A percentile compares a stretch with the other conserved stretches of the same genome.
These are phyloP conservation scores for Plecotus auritus DNA, from an alignment of 2,113 vertebrate genomes.

Conservation along the genomic window DNA sequence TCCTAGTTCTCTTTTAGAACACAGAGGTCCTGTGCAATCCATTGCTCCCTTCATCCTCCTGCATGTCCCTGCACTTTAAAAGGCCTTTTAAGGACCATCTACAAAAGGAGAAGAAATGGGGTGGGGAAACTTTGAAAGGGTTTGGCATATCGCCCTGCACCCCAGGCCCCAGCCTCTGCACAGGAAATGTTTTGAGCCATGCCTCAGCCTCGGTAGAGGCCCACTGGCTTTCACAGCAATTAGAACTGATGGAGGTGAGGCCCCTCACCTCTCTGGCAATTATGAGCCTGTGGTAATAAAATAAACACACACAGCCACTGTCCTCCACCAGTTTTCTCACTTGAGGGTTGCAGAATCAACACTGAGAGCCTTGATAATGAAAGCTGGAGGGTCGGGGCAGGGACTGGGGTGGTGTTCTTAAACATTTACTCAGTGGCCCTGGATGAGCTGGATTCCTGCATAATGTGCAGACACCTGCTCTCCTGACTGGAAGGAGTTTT, in stretches of 20 bases:
- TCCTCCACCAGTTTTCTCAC: slow-evolving; percentile 37
- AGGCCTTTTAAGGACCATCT: background rate
- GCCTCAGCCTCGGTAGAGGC: background rate
- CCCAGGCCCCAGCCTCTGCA: slow-evolving; percentile 44
- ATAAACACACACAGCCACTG: slow-evolving; percentile 64
- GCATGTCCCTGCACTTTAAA: background rate
- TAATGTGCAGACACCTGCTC: background rate
- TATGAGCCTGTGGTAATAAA: slow-evolving; percentile 59
- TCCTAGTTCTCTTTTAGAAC: background rate
- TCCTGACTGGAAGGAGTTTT: background rate
- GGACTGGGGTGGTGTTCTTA: background rate
- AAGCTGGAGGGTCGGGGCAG: background rate
- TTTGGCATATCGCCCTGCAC: slow-evolving; percentile 29
- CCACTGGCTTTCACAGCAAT: slow-evolving; percentile 51
- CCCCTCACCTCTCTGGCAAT: slow-evolving; percentile 57
- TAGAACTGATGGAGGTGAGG: slow-evolving; percentile 45
- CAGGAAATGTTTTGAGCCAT: slow-evolving; percentile 40
- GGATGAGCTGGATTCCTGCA: background rate
- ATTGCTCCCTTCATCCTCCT: background rate
- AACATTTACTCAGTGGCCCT: background rate
- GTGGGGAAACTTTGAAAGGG: slow-evolving; percentile 34
- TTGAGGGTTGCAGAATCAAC: background rate
- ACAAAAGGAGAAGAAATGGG: background rate
- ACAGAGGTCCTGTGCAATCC: background rate
- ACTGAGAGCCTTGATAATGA: background rate